Evolutionary conservation across 2,888 invertebrate genomes (phyloP), one percentile per base, ranked within the genome.

Genomic region (Azorinus chamasolen): DNA sequence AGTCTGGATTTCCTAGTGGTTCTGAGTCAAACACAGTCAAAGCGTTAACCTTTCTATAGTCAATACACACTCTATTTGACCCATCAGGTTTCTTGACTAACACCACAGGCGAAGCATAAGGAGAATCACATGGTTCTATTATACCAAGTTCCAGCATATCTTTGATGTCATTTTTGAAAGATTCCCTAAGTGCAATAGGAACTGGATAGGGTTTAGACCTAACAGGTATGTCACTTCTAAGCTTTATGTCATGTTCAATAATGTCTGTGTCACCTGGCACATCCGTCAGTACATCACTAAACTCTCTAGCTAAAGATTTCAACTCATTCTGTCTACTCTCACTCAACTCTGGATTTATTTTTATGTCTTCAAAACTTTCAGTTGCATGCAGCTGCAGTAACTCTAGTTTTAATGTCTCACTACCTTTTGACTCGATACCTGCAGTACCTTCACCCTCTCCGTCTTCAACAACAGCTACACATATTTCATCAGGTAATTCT

Each of bases 11-110:
- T 6, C 69, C 71, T 50, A 87, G 78, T 6, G 85, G 83, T 57
- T 86, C 88, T 10, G 73, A 62, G 54, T 84, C 84, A 73, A 82
- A 86, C 2, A 73, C 54, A 3, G 83, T 81, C 2, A 79, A 43
- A 14, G 48, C 51, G 51, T 87, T 88, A 1, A 83, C 22, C 20
- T 27, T 53, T 22, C 85, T 45, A 39, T 75, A 80, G 63, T 87
- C 83, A 43, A 84, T 74, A 62, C 81, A 83, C 43, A 83, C 78
- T 25, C 85, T 59, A 39, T 61, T 73, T 1, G 64, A 55, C 2
- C 65, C 59, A 63, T 81, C 84, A 24, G 58, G 57, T 46, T 83
- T 85, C 39, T 64, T 76, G 16, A 79, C 75, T 10, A 82, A 32
- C 1, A 84, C 73, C 14, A 78, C 41, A 37, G 84, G 83, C 10